Base-by-base conservation (phyloP, 2,797 vertebrate genomes). In the Pteropus rufus region DNA sequence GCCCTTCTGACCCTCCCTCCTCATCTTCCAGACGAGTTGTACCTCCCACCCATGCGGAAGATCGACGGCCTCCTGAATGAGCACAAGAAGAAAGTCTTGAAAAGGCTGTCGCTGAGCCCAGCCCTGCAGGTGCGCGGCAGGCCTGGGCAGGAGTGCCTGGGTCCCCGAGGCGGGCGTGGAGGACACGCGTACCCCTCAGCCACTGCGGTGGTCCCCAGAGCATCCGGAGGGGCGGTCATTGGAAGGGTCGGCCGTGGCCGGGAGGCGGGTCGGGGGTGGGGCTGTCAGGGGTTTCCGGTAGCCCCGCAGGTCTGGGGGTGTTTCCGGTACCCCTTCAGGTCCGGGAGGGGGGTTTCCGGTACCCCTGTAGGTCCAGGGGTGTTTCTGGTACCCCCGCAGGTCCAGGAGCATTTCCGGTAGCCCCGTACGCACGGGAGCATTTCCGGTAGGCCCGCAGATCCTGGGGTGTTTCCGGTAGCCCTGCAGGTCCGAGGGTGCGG, bases 21-120 rank as follows among this genome's bases (percentile, higher is more conserved):
- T 23, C 1, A 0, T 65, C 58, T 91, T 46, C 60, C 98, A 99
- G 99, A 99, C 46, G 99, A 99, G 97, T 98, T 99, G 58, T 99
- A 99, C 97, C 99, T 99, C 87, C 99, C 99, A 2, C 99, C 99
- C 16, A 99, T 99, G 99, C 98, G 99, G 97, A 99, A 99, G 98
- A 99, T 99, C 18, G 99, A 99, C 44, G 98, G 99, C 95, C 99
- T 99, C 97, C 98, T 99, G 94, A 99, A 99, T 90, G 99, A 99
- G 97, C 99, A 99, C 98, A 99, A 99, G 98, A 99, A 99, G 97
- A 99, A 99, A 97, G 98, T 99, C 97, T 98, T 99, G 96, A 99
- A 99, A 97, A 98, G 99, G 98, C 98, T 99, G 97, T 98, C 98
- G 44, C 99, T 99, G 98, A 99, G 98, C 98, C 98, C 99, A 46